phyloP scores from a whole-genome alignment of 2,888 invertebrate species.

The Polymixis flavicincta region DNA sequence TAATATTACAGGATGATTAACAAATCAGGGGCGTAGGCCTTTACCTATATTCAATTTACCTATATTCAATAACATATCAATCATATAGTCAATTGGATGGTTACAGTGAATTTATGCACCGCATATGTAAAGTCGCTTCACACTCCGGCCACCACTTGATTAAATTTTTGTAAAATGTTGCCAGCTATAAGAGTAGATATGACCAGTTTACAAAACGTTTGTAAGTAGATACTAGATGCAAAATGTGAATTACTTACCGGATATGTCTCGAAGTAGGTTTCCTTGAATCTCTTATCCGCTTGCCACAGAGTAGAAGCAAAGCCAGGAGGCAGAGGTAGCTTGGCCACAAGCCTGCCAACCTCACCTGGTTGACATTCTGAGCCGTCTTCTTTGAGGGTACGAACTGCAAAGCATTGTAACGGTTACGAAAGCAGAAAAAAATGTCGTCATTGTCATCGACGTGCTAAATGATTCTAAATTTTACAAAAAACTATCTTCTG shows the following conservation, averaged over 20 bases:
- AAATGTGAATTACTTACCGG: slow-evolving; percentile 90
- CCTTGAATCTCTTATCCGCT: slow-evolving; percentile 94
- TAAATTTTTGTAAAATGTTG: background rate
- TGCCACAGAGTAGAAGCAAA: slow-evolving; percentile 95
- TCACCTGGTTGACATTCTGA: slow-evolving; percentile 93
- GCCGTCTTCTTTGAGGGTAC: slow-evolving; percentile 91
- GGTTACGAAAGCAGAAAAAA: background rate
- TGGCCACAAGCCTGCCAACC: slow-evolving; percentile 95
- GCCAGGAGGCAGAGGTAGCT: slow-evolving; percentile 97
- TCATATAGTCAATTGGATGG: background rate
- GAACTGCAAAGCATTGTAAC: slow-evolving; percentile 73
- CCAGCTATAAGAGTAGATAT: background rate
- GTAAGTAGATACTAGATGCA: no score
- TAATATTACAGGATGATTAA: slow-evolving; percentile 4
- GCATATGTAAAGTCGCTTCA: no score
- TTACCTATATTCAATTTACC: background rate
- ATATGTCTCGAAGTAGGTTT: slow-evolving; percentile 95
- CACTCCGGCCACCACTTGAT: background rate
- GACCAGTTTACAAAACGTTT: background rate
- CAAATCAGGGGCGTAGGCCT: background rate
- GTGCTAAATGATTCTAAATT: no score
- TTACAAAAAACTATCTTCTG: no score
- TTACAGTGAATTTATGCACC: background rate
- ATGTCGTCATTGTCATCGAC: background rate
- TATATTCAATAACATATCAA: background rate